These are phyloP conservation scores for Orthosia gothica DNA, from an alignment of 2,888 invertebrate species.

Conservation along the genomic window DNA sequence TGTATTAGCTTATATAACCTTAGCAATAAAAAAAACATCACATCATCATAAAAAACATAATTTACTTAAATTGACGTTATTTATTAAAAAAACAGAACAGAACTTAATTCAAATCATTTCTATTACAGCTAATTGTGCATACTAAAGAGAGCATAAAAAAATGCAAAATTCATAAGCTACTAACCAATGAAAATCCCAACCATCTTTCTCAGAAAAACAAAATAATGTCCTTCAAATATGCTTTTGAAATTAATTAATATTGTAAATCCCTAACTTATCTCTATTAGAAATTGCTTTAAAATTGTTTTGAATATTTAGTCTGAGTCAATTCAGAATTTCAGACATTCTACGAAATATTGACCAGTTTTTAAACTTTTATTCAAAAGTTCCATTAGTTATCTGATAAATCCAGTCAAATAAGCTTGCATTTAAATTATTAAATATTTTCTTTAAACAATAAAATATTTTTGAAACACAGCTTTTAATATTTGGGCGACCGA, in stretches of 20 bases:
- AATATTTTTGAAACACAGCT: background rate
- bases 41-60: too few relatives aligned
- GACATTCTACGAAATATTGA: conserved; percentile 24
- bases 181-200: background rate
- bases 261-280: conserved; percentile 8
- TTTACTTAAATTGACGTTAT: background rate
- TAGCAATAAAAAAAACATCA: too few relatives aligned
- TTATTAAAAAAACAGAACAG: too few relatives aligned
- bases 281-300: conserved; percentile 2
- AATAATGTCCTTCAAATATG: background rate
- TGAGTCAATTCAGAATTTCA: background rate
- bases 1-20: too few relatives aligned
- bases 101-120: background rate
- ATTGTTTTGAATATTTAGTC: conserved; percentile 6
- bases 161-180: too few relatives aligned
- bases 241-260: background rate
- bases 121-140: background rate
- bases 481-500: background rate
- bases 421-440: background rate
- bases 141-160: too few relatives aligned
- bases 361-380: background rate
- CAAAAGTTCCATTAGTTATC: background rate
- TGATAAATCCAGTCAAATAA: background rate
- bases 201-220: background rate
- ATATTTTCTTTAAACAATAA: background rate